Evolutionary conservation across 2,888 invertebrate species (phyloP).

Genomic region (Leucoma salicis): DNA sequence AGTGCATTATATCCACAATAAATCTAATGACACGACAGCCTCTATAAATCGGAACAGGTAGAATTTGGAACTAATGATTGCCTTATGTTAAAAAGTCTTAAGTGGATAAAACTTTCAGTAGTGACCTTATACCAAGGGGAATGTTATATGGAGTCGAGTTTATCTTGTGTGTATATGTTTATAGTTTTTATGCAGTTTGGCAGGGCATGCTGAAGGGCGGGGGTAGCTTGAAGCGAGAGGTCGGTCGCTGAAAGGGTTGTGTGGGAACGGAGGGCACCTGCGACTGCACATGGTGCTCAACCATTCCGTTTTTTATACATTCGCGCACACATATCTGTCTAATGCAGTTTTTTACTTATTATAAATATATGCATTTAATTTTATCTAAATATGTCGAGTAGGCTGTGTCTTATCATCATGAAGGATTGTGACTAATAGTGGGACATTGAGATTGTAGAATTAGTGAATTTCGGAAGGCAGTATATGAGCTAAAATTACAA

Average conservation of each 20-base stretch:
- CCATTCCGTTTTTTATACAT: constrained; percentile 71
- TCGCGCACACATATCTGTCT: constrained; percentile 71
- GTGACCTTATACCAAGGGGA: neutral
- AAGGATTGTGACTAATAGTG: no score
- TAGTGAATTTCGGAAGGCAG: constrained; percentile 13
- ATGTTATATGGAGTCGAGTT: constrained; percentile 9
- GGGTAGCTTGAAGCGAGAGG: constrained; percentile 49
- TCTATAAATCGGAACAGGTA: constrained; percentile 81
- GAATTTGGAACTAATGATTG: constrained; percentile 72
- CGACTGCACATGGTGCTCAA: constrained; percentile 78
- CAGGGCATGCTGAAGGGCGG: constrained; percentile 48
- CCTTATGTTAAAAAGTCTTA: constrained; percentile 36
- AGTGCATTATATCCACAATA: constrained; percentile 80
- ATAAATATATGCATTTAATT: constrained; percentile 30
- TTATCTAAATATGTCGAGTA: neutral
- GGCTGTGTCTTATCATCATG: no score
- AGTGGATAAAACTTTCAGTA: constrained; percentile 1
- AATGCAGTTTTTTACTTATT: constrained; percentile 75
- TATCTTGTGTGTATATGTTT: constrained; percentile 33
- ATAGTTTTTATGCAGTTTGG: constrained; percentile 57
- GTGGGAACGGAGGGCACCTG: constrained; percentile 83
- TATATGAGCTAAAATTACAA: constrained; percentile 9
- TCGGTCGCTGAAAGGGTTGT: constrained; percentile 79
- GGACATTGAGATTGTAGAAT: no score
- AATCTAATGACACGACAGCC: constrained; percentile 81